Evolutionary conservation across 2,113 vertebrate species (phyloP), one percentile per base, ranked within the genome.

Genomic region (Arvicanthis niloticus): DNA sequence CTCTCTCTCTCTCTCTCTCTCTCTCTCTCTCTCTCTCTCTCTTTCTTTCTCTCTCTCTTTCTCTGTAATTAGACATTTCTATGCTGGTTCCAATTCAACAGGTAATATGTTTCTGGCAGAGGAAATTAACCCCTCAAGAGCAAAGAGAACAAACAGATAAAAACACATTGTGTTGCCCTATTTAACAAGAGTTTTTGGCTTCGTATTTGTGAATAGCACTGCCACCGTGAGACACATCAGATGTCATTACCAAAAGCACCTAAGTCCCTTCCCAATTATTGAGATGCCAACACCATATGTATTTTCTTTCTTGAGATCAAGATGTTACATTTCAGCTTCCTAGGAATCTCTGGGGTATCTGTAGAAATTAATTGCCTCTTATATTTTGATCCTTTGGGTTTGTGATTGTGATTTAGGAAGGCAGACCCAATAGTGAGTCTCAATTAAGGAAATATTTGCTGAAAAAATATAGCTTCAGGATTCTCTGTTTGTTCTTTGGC

Each of bases 361-460:
- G 10, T 5, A 42, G 37, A 95, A 90, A 92, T 89, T 65, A 91
- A 90, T 76, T 53, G 26, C 58, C 85, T 91, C 4, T 90, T 95
- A 91, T 87, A 80, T 76, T 96, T 94, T 73, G 37, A 94, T 62
- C 95, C 42, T 94, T 45, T 91, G 42, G 72, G 72, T 88, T 94
- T 92, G 42, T 86, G 42, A 90, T n/a, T 94, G 31, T 40, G 58
- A 29, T 51, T 88, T 42, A 82, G 40, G 53, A 91, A 94, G 26
- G 58, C 58, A 45, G 87, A 82, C 17, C 29, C 22, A 42, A 37
- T 40, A 67, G 34, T 75, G 87, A 92, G 82, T 94, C 81, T 88
- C 89, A 84, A 72, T 90, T 58, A 92, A 88, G 76, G 51, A 95
- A 91, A 6, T 58, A 48, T 40, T 81, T 82, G 31, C 19, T 81